Percentiles rank a stretch among this genome's conserved stretches.
Evolutionary conservation across 2,797 vertebrate genomes (phyloP).

Genomic region (Lycodopsis pacificus): DNA sequence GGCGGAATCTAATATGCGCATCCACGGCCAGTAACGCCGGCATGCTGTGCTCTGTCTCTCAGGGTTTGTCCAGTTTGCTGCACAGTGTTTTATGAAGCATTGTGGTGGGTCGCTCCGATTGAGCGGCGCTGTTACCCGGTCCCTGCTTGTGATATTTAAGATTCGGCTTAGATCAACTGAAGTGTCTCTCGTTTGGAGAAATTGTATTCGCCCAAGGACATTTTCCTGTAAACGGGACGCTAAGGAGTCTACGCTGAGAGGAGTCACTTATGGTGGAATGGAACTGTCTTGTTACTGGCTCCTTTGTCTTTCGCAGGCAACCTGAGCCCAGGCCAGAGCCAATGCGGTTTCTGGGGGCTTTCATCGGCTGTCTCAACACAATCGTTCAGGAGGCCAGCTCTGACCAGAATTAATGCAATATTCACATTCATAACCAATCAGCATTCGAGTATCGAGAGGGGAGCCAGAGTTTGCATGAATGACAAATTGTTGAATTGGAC

Average conservation of each 20-base stretch:
- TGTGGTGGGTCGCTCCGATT: constrained; percentile 80
- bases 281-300: constrained; percentile 81
- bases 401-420: constrained; percentile 81
- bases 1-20: constrained; percentile 71
- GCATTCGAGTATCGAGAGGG: constrained; percentile 63
- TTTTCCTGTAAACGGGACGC: constrained; percentile 83
- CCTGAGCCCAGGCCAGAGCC: constrained; percentile 74
- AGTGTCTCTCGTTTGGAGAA: constrained; percentile 76
- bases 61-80: constrained; percentile 72
- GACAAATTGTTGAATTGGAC: constrained; percentile 79
- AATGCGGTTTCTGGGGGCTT: constrained; percentile 80
- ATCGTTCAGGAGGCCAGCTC: constrained; percentile 74
- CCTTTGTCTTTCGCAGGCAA: constrained; percentile 81
- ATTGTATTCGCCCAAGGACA: constrained; percentile 81
- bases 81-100: constrained; percentile 78
- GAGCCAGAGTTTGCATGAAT: constrained; percentile 79
- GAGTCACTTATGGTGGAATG: constrained; percentile 78
- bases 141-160: constrained; percentile 82
- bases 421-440: constrained; percentile 81
- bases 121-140: constrained; percentile 68
- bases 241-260: constrained; percentile 81
- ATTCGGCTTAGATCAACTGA: constrained; percentile 79
- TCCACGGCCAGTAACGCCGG: constrained; percentile 68
- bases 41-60: constrained; percentile 72
- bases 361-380: constrained; percentile 80